phyloP scores from a whole-genome alignment of 2,113 vertebrate species.

The Galbula dea region DNA sequence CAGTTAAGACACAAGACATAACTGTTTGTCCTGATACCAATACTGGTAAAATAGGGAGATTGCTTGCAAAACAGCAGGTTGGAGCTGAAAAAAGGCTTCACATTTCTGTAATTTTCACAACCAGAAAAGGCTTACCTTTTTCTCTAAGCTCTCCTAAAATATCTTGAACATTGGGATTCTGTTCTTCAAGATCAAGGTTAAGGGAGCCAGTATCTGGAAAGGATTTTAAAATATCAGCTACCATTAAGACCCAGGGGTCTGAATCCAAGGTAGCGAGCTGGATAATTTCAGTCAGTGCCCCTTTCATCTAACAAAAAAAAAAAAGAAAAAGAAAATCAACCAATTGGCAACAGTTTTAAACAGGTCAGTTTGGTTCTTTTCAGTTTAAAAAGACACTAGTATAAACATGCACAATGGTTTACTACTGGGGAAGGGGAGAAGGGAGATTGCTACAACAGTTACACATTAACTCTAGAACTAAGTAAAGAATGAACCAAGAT shows the following conservation, averaged over 20 bases:
- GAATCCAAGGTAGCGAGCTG: slow-evolving; percentile 95
- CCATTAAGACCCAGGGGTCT: slow-evolving; percentile 99
- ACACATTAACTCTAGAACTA: background rate
- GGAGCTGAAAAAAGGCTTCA: background rate
- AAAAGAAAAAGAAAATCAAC: slow-evolving; percentile 56
- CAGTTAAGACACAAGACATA: background rate
- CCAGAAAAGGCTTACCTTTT: slow-evolving; percentile 78
- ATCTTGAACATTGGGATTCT: slow-evolving; percentile 97
- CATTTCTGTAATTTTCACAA: background rate
- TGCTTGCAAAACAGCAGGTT: background rate
- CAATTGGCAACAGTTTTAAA: slow-evolving; percentile 46
- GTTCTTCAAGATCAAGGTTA: slow-evolving; percentile 96
- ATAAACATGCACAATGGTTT: slow-evolving; percentile 36
- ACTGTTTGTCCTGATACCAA: background rate
- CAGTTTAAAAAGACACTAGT: background rate
- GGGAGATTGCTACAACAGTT: background rate
- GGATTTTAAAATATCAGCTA: slow-evolving; percentile 96
- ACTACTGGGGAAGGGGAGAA: slow-evolving; percentile 13
- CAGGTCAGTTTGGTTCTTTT: background rate
- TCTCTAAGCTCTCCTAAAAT: slow-evolving; percentile 94
- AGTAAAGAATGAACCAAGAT: background rate
- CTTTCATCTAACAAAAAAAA: slow-evolving; percentile 88
- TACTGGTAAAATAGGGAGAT: background rate
- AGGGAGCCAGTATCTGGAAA: slow-evolving; percentile 96
- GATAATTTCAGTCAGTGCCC: slow-evolving; percentile 92